Base-by-base conservation (phyloP, 2,888 invertebrate species). In the Anodontia alba region DNA sequence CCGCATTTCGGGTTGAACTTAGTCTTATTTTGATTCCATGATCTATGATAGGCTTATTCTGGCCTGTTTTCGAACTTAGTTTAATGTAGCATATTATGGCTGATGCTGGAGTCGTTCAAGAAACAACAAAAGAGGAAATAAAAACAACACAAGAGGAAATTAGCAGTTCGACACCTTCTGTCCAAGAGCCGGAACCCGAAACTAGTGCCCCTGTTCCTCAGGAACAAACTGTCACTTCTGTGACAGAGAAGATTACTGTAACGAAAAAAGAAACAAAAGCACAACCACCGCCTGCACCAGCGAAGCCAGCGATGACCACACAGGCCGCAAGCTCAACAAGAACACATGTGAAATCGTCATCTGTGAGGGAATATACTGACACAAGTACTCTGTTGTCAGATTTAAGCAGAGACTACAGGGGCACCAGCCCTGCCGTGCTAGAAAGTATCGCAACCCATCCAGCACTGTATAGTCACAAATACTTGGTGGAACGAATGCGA, bases 381-480 rank as follows among this genome's bases (percentile, higher is more conserved):
- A 76, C 86, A 31, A 72, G 70, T 51, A 72, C 74, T 26, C 67
- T 81, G 29, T 62, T 86, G 33, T 57, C 78, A 0, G 86, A 81
- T 54, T 71, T 92, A 73, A 83, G 76, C 68, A 83, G 90, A 54
- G 91, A 91, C 46, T 91, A 91, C 78, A 85, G 91, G 51, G 91
- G 92, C 62, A 90, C 90, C 23, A 92, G 90, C 75, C 92, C 92
- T 33, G 86, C 89, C 36, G 92, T 92, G 20, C 80, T 92, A 67
- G 92, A 92, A 81, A 90, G 89, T 68, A 92, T 92, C 51, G 90
- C 91, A 20, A 88, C 88, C 12, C 92, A 92, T 67, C 90, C 90
- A 38, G 84, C 86, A 38, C 78, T 90, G 54, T 90, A 88, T 80
- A 84, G 86, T 54, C 76, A 76, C 49, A 76, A 82, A 57, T 87